These are phyloP conservation scores for Phenacoccus solenopsis DNA, from an alignment of 1,140 invertebrate genomes.

Conservation along the genomic window DNA sequence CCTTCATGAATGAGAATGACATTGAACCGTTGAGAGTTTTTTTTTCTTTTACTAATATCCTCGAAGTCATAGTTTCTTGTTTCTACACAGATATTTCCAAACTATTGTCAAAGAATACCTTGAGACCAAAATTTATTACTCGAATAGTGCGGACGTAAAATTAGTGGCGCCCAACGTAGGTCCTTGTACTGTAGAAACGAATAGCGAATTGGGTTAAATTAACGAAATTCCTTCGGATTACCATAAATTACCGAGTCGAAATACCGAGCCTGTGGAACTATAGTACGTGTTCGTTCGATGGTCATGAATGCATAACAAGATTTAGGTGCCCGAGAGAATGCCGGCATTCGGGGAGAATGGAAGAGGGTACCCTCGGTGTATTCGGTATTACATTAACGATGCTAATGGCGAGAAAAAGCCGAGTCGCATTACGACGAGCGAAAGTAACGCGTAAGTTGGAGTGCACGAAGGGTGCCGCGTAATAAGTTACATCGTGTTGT, in stretches of 20 bases:
- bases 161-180: too few relatives aligned
- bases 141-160: too few relatives aligned
- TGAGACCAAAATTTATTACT: too few relatives aligned
- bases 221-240: too few relatives aligned
- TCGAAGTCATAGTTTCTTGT: too few relatives aligned
- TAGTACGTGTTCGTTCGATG: not conserved
- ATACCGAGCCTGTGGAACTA: not conserved
- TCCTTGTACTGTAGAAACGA: too few relatives aligned
- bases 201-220: too few relatives aligned
- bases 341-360: not conserved
- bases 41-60: too few relatives aligned
- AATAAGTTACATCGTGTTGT: not conserved
- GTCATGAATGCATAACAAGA: conserved; percentile 6
- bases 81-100: too few relatives aligned
- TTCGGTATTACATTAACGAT: not conserved
- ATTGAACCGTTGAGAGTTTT: too few relatives aligned
- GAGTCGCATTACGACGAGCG: not conserved
- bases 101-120: too few relatives aligned
- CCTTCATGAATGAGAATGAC: too few relatives aligned
- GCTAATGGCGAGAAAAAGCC: not conserved
- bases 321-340: not conserved
- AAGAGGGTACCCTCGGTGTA: not conserved
- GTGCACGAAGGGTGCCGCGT: not conserved
- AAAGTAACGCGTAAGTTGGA: not conserved
- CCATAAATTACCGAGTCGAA: not conserved